These are phyloP conservation scores for Labeo catla DNA, from an alignment of 2,113 vertebrate species.

Conservation along the genomic window DNA sequence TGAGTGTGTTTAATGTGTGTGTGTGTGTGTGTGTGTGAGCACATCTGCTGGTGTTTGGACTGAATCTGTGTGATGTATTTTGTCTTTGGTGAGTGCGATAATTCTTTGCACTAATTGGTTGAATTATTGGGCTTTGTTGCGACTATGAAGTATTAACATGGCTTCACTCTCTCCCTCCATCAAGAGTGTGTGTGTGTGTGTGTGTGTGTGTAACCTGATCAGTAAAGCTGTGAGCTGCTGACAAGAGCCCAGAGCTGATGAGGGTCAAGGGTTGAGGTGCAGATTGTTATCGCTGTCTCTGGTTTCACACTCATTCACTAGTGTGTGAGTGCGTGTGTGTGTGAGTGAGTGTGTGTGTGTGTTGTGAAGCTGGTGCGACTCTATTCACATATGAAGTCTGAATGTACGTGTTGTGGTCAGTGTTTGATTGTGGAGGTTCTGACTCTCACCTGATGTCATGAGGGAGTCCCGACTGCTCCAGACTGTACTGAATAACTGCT, in stretches of 20 bases:
- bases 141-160: neutral
- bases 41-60: neutral
- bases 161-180: neutral
- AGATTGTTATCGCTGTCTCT: conserved; percentile 80
- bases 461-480: conserved; percentile 97
- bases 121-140: neutral
- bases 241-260: conserved; percentile 72
- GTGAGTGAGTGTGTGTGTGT: conserved; percentile 24
- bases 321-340: conserved; percentile 37
- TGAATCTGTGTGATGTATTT: neutral
- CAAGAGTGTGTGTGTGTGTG: too few relatives aligned
- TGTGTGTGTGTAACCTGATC: conserved; percentile 65
- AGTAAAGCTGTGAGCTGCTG: conserved; percentile 68
- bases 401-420: too few relatives aligned
- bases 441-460: conserved; percentile 93
- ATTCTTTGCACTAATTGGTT: neutral
- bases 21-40: neutral
- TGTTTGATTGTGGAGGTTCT: neutral
- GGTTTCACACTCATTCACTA: conserved; percentile 74
- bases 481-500: conserved; percentile 94
- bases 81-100: neutral
- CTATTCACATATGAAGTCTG: too few relatives aligned
- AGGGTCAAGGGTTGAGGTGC: conserved; percentile 79
- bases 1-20: neutral
- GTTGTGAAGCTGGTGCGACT: too few relatives aligned